Base-by-base conservation (phyloP, 2,888 invertebrate species). In the Adelognathus sp. region DNA sequence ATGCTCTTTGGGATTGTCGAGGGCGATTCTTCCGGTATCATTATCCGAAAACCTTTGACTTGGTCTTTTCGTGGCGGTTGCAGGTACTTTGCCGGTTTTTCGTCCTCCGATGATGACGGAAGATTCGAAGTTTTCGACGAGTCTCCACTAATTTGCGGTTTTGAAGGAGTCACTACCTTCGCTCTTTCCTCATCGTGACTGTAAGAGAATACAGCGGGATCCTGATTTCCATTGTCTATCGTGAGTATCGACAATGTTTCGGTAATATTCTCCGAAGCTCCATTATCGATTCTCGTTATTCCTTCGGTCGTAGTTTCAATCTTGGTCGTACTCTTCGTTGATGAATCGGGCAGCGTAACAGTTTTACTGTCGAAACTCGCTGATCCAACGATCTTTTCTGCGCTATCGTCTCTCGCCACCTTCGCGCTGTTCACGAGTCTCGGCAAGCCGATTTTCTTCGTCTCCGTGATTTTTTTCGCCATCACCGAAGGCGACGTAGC, bases 31-130 rank as follows among this genome's bases (percentile, higher is more conserved):
- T 86, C 84, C 0, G 86, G 81, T 3, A 87, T 81, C 1, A 81
- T 87, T 61, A 88, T 86, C 0, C 82, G 81, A 27, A 88, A 88
- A 3, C 80, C 80, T 4, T 33, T 58, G 2, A 41, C 70, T 1
- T 58, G 58, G 29, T 79, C 63, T 21, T n/a, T 24, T 31, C 21
- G 27, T 0, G 85, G 85, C 24, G 87, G 82, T 21, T 81, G 64
- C 21, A 84, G 46, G 29, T 84, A 79, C n/a, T 70, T 60, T 0
- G 72, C 46, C 1, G 83, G 82, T 46, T 76, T 64, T 0, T 44
- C 21, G 1, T 64, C 33, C 3, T 46, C 56, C 1, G 71, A 14
- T 21, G 76, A 3, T 52, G 29, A 73, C 4, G 21, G 27, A 5
- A 61, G 54, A 21, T 52, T 71, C 9, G 71, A 77, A 9, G 70